Percentiles rank a stretch among this genome's conserved stretches.
These are phyloP conservation scores for Adelognathus sp. DNA, from an alignment of 2,888 invertebrate genomes.

Conservation along the genomic window DNA sequence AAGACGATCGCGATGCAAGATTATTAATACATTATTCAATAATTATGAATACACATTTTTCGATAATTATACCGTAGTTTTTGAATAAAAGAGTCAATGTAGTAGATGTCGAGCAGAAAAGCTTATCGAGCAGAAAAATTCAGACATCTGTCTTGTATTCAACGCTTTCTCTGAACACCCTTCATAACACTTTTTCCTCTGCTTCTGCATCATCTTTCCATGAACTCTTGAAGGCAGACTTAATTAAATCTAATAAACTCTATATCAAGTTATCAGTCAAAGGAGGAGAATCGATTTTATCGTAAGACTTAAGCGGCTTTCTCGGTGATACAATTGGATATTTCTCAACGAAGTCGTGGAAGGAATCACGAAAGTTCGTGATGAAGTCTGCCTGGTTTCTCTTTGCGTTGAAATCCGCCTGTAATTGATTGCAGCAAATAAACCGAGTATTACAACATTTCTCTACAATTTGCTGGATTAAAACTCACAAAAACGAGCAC, in stretches of 20 bases:
- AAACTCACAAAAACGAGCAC: not conserved
- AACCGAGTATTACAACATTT: not conserved
- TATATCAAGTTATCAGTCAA: not conserved
- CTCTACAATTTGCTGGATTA: not conserved
- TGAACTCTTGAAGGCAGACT: not conserved
- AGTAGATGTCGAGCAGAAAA: not conserved
- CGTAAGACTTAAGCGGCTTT: not conserved
- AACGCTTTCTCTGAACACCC: not conserved
- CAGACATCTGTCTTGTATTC: not conserved
- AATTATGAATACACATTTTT: no score
- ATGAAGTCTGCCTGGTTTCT: no score
- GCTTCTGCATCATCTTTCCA: not conserved
- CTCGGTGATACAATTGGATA: not conserved
- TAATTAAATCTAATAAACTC: not conserved
- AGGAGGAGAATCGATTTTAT: not conserved
- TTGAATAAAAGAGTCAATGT: not conserved
- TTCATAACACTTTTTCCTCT: not conserved
- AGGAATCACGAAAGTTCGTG: no score
- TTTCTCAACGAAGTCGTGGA: not conserved
- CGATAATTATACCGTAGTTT: not conserved
- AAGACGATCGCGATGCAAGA: no score
- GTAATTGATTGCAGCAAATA: no score
- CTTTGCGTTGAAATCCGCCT: no score
- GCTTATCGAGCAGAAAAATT: not conserved
- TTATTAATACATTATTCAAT: no score